These are phyloP conservation scores for Drosophila neonasuta DNA, from an alignment of 2,888 invertebrate genomes.

Conservation along the genomic window DNA sequence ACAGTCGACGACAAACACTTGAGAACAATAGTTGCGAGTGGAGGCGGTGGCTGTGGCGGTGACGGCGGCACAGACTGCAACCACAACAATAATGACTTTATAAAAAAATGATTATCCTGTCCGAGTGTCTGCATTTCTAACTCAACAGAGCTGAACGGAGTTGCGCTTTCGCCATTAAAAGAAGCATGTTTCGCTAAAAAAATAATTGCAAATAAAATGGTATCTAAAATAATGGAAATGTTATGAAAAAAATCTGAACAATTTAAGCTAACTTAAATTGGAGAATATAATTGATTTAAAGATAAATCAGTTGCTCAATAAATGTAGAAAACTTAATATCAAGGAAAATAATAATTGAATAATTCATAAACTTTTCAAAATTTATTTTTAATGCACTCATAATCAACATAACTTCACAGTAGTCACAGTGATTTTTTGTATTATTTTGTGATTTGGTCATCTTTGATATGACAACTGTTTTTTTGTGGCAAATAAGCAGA, in stretches of 20 bases:
- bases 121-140: conserved; percentile 44
- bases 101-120: conserved; percentile 76
- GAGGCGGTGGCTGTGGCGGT: conserved; percentile 10
- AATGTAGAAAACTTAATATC: too few species aligned
- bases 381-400: too few species aligned
- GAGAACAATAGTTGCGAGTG: conserved; percentile 61
- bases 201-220: conserved; percentile 19
- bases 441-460: conserved; percentile 27
- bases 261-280: too few species aligned
- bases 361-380: background rate
- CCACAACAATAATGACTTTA: conserved; percentile 74
- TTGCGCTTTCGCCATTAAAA: conserved; percentile 48
- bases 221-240: background rate
- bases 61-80: conserved; percentile 50
- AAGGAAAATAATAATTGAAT: background rate
- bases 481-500: conserved; percentile 79
- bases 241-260: background rate
- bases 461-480: conserved; percentile 26
- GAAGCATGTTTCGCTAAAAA: conserved; percentile 40
- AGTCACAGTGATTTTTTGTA: conserved; percentile 15
- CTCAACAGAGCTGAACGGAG: conserved; percentile 21
- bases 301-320: too few species aligned
- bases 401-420: too few species aligned
- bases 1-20: conserved; percentile 70
- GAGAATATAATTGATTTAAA: too few species aligned